phyloP scores from a whole-genome alignment of 2,797 vertebrate genomes.

The Setipinna tenuifilis region DNA sequence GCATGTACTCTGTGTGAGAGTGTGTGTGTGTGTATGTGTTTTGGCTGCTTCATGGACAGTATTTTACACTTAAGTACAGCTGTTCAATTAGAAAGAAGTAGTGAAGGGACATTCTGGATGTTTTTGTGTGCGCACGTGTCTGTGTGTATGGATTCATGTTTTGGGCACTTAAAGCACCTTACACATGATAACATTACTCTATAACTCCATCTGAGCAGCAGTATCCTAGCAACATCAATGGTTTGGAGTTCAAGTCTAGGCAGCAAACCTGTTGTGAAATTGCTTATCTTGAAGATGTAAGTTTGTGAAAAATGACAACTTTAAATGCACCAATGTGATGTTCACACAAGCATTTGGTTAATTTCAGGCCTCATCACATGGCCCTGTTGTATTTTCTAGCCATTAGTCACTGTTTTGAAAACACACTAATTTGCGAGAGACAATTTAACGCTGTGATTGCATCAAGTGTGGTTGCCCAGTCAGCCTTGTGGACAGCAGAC shows the following conservation, averaged over 20 bases:
- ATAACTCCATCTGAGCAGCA: background rate
- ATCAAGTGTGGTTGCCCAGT: conserved; percentile 46
- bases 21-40: no score
- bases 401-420: conserved; percentile 28
- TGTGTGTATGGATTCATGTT: background rate
- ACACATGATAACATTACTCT: background rate
- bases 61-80: no score
- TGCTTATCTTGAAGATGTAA: background rate
- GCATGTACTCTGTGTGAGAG: background rate
- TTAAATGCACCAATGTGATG: background rate
- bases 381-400: background rate
- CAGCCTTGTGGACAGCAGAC: conserved; percentile 50
- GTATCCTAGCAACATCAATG: background rate
- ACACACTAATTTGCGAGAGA: conserved; percentile 53
- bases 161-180: background rate
- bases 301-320: background rate
- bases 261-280: background rate
- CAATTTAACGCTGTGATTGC: conserved; percentile 53
- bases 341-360: background rate
- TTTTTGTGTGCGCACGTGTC: background rate
- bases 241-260: background rate
- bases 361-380: background rate
- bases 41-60: no score
- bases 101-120: no score
- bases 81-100: no score